phyloP scores from a whole-genome alignment of 2,113 vertebrate species.

The Jacana jacana region DNA sequence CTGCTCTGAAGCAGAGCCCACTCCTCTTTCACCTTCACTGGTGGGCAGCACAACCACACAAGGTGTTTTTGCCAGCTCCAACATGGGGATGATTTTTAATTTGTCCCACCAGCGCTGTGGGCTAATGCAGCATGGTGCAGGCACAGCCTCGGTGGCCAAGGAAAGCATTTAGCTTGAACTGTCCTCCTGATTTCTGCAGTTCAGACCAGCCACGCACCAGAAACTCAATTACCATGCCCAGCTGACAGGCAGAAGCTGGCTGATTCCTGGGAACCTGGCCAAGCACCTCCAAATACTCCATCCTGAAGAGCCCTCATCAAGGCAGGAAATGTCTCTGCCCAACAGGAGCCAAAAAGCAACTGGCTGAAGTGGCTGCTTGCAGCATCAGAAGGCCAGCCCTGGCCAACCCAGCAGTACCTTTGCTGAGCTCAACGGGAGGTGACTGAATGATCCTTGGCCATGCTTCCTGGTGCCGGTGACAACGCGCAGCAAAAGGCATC shows the following conservation, averaged over 20 bases:
- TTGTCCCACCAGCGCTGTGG: not conserved
- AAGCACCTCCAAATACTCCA: not conserved
- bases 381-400: not conserved
- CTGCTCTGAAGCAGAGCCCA: not conserved
- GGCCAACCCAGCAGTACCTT: not conserved
- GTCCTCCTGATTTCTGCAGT: not conserved
- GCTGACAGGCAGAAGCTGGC: not conserved
- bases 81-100: not conserved
- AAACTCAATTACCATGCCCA: not conserved
- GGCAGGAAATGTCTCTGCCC: not conserved
- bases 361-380: fast-evolving
- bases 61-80: not conserved
- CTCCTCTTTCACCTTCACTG: not conserved
- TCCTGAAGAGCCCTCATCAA: not conserved
- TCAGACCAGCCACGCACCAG: not conserved
- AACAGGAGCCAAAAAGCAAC: not conserved
- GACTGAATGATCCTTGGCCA: fast-evolving
- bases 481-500: not conserved
- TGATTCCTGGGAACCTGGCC: not conserved
- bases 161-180: not conserved
- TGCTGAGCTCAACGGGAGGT: fast-evolving
- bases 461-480: not conserved
- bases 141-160: not conserved
- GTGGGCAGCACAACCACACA: not conserved
- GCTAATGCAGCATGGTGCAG: not conserved